Conservation (phyloP, 2,888 invertebrate genomes). For the Sarcophaga carnaria region DNA sequence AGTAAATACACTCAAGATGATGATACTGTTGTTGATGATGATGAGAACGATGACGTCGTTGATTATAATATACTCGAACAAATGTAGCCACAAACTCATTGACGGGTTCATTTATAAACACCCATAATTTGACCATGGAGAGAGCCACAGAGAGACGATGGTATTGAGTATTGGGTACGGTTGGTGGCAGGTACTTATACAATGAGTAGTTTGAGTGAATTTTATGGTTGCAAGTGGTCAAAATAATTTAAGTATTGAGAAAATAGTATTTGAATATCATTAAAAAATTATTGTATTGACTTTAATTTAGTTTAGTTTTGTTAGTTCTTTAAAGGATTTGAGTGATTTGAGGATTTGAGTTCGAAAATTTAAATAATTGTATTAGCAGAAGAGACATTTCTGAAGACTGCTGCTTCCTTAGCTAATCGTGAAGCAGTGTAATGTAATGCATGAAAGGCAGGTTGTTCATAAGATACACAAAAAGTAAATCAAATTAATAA, state of each 20-base stretch:
- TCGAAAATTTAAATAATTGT: too few relatives aligned
- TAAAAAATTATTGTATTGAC: background rate
- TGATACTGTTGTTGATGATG: conserved; percentile 18
- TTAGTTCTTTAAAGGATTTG: background rate
- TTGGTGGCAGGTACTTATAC: background rate
- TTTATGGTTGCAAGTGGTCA: background rate
- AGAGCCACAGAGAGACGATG: background rate
- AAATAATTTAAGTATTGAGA: background rate
- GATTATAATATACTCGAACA: conserved; percentile 10
- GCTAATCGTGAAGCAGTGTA: too few relatives aligned
- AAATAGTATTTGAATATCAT: background rate
- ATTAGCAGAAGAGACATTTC: too few relatives aligned
- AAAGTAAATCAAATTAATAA: too few relatives aligned
- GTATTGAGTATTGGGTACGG: background rate
- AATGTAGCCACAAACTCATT: background rate
- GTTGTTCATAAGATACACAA: too few relatives aligned
- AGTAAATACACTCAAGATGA: conserved; percentile 66
- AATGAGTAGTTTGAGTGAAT: background rate
- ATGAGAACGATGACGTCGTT: conserved; percentile 10
- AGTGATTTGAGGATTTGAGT: too few relatives aligned
- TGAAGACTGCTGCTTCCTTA: too few relatives aligned
- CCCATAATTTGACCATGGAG: background rate
- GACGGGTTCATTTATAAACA: background rate
- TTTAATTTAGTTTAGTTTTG: background rate
- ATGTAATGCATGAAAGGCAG: too few relatives aligned